Evolutionary conservation across 2,113 vertebrate genomes (phyloP), one percentile per base, ranked within the genome.

Genomic region (Buteo buteo): DNA sequence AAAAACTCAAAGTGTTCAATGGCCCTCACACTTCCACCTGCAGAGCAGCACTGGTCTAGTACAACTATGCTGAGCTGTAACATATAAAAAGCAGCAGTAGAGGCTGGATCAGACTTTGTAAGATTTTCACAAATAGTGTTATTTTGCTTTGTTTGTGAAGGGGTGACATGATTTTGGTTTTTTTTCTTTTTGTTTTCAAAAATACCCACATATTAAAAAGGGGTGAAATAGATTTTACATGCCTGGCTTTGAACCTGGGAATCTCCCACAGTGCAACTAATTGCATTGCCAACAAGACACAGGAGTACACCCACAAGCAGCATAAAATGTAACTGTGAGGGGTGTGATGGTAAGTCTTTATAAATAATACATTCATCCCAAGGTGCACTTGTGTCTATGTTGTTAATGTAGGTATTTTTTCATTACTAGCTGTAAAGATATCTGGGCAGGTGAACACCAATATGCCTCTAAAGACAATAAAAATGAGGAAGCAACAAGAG

Each of bases 231-330:
- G 96, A 95, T 97, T 96, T 97, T 97, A 95, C 97, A 92, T 94
- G 69, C n/a, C 97, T 94, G 85, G 96, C 98, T 98, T 97, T 98
- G 98, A 98, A 98, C 98, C 96, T 97, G 95, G 40, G 74, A 97
- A 93, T 97, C 97, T 98, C 98, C 97, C 96, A 96, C 81, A 16
- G 98, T 96, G 98, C 97, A 97, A 98, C 97, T 98, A 98, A 98
- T 98, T 98, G 96, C 97, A 97, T 94, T 94, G 93, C 98, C 97
- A 97, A 97, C 85, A 92, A 97, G 95, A 97, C 93, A 52, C 97
- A 97, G 97, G 95, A 94, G 95, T 94, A 94, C 69, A 89, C 97
- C 97, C 97, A 96, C 95, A 93, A 98, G 96, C 96, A 89, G 94
- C 95, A 69, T 81, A 97, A 97, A 97, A 95, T 96, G 69, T 79